Base-by-base conservation (phyloP, 2,797 vertebrate genomes). In the Ptychobarbus kaznakovi region DNA sequence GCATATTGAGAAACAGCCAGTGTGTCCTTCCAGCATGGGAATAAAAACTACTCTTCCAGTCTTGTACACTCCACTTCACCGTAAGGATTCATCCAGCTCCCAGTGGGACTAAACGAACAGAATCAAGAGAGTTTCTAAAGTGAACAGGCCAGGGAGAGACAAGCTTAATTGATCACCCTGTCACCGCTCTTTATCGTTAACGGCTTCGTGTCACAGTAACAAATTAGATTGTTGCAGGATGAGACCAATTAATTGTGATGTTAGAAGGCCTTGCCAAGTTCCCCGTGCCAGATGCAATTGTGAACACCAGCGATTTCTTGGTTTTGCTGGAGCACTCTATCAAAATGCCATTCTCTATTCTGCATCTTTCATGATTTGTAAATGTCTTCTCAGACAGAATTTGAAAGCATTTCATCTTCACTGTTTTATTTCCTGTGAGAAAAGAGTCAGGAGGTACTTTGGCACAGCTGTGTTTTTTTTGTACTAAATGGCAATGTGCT, bases 161-260 rank as follows among this genome's bases (percentile, higher is more conserved):
- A 46, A 69, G 40, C 80, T 89, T 92, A 92, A 93, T 93, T 91
- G 91, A 91, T 93, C 90, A 90, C 79, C 82, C 88, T 86, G 91
- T 90, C 92, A 90, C 88, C 79, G 74, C 76, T 88, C 89, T 91
- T 93, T 90, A 88, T 88, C 89, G 90, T 91, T 91, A 92, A 91
- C 88, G 88, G 91, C 90, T 92, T 90, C 89, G 89, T 93, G 91
- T 93, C 93, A 92, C 90, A 25, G 82, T 90, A 92, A 93, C 91
- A 86, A 92, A 93, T 94, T 93, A 90, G 90, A 88, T 90, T 88
- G 87, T 87, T 87, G 86, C 90, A 63, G 79, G 87, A 89, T 88
- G 86, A 89, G 80, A 76, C 88, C 87, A 88, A 90, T 90, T 90
- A 88, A 88, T 84, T 79, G 63, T 88, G 88, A 88, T 86, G 49